Conservation (phyloP, 2,113 vertebrate species). For the Illadopsis cleaveri region DNA sequence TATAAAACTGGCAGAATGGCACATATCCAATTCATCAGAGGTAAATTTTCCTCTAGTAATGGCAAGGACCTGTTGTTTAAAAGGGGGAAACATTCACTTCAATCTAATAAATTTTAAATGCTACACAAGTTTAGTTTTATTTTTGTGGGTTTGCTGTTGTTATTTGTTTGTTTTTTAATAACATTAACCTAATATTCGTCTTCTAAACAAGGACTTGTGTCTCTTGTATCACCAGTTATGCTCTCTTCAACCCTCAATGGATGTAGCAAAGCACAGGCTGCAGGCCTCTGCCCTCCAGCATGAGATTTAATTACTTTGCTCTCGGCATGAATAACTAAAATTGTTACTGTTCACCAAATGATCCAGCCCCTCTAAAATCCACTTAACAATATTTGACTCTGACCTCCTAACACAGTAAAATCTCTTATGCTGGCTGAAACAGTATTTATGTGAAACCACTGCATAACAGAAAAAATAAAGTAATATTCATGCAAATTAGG, state of each 20-base stretch:
- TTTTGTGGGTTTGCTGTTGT: background rate
- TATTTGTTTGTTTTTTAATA: background rate
- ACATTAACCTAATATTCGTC: background rate
- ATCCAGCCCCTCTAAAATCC: background rate
- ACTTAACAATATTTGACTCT: background rate
- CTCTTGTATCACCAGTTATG: background rate
- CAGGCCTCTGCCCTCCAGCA: background rate
- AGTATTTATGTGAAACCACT: background rate
- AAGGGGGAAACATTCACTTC: background rate
- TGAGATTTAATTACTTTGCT: conserved; percentile 30
- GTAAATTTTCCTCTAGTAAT: background rate
- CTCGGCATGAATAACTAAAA: conserved; percentile 34
- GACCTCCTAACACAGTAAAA: background rate
- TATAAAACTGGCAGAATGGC: background rate
- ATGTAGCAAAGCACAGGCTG: background rate
- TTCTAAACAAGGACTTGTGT: background rate
- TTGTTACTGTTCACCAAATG: conserved; percentile 7
- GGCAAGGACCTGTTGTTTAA: background rate
- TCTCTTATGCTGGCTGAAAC: background rate
- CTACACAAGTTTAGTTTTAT: background rate
- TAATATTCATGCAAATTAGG: background rate
- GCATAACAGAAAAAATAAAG: background rate
- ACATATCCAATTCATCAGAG: background rate
- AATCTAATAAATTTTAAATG: background rate
- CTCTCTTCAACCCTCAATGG: background rate